Conservation (phyloP, 2,113 vertebrate species). For the Machaerirhynchus nigripectus region DNA sequence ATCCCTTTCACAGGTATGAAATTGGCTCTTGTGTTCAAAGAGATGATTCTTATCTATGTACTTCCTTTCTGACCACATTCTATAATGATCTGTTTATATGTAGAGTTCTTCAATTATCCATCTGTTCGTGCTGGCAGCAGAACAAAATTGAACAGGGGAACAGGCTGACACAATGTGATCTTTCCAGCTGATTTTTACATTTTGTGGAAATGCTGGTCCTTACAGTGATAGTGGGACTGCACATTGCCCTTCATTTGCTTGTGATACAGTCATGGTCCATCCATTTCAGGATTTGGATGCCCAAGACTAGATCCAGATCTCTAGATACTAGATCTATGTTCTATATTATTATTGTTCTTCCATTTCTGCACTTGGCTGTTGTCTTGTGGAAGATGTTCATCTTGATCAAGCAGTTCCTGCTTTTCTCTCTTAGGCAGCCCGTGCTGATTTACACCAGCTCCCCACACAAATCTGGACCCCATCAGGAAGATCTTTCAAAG, state of each 20-base stretch:
- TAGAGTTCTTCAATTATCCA: conserved; percentile 10
- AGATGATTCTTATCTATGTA: not conserved
- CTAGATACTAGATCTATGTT: not conserved
- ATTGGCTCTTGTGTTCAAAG: not conserved
- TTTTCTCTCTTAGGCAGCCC: not conserved
- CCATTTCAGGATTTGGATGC: not conserved
- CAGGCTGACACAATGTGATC: not conserved
- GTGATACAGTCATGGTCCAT: not conserved
- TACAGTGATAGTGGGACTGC: not conserved
- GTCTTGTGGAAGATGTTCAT: not conserved
- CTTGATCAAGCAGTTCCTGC: not conserved
- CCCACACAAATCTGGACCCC: not conserved
- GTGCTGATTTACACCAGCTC: not conserved
- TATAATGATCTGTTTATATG: conserved; percentile 1
- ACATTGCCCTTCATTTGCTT: not conserved
- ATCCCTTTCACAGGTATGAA: not conserved
- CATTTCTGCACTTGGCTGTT: not conserved
- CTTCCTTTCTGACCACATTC: conserved; percentile 3
- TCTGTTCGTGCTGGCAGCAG: conserved; percentile 37
- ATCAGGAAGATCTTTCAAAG: not conserved
- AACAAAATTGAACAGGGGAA: not conserved
- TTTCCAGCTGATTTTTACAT: not conserved
- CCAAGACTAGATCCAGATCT: not conserved
- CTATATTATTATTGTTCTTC: not conserved
- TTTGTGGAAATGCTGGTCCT: not conserved